Evolutionary conservation across 2,113 vertebrate species (phyloP).

Genomic region (Festucalex cinctus): DNA sequence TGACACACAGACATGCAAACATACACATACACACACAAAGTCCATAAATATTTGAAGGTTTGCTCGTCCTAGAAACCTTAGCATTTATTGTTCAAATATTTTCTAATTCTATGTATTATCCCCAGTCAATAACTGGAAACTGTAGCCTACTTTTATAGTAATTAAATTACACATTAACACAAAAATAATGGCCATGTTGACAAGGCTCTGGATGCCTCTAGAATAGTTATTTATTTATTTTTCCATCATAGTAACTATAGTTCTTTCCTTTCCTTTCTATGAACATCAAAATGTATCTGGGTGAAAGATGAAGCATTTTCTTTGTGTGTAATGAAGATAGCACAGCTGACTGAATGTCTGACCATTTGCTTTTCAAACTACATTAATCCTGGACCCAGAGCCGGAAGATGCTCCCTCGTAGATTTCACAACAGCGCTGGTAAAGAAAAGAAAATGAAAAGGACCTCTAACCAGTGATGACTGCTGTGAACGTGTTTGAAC

Average conservation of each 20-base stretch:
- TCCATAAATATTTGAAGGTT: background rate
- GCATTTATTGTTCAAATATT: background rate
- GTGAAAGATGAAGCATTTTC: conserved; percentile 32
- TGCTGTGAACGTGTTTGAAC: conserved; percentile 39
- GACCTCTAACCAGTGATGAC: conserved; percentile 47
- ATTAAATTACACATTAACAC: no score
- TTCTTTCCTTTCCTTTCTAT: conserved; percentile 39
- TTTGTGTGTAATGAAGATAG: conserved; percentile 57
- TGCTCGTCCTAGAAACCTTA: background rate
- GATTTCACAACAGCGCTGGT: conserved; percentile 64
- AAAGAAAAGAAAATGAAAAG: conserved; percentile 36
- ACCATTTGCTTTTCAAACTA: conserved; percentile 71
- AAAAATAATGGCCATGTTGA: conserved; percentile 41
- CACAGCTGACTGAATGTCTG: conserved; percentile 55
- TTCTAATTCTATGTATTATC: no score
- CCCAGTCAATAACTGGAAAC: no score
- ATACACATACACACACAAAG: background rate
- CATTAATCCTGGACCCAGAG: conserved; percentile 67
- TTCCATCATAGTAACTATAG: conserved; percentile 2
- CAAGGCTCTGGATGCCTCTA: conserved; percentile 31
- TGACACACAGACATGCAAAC: background rate
- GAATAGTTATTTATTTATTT: conserved; percentile 51
- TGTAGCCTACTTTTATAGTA: no score
- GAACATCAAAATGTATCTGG: conserved; percentile 64
- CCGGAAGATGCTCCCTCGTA: conserved; percentile 55